Percentiles rank a stretch among this genome's conserved stretches.
Evolutionary conservation across 2,113 vertebrate genomes (phyloP).

Genomic region (Phasianus colchicus): DNA sequence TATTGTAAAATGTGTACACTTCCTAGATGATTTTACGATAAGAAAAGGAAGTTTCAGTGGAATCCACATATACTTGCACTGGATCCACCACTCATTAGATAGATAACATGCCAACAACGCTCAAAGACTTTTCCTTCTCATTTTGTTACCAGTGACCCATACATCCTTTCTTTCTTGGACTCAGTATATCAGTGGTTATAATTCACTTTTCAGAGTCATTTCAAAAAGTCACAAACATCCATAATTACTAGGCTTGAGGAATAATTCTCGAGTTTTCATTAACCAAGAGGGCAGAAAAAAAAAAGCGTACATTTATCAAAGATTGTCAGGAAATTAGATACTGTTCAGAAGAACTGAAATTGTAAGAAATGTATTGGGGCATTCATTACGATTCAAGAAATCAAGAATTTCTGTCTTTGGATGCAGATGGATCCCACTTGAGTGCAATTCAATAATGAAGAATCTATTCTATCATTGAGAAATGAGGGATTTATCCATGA

Average conservation of each 20-base stretch:
- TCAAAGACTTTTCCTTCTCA: background rate
- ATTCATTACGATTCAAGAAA: constrained; percentile 35
- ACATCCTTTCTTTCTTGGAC: background rate
- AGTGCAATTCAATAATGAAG: constrained; percentile 51
- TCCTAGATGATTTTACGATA: background rate
- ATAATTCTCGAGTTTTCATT: constrained; percentile 43
- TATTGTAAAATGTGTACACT: background rate
- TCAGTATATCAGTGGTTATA: background rate
- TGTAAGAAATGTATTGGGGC: background rate
- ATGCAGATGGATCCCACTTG: constrained; percentile 2
- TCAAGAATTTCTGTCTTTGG: background rate
- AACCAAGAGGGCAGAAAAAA: background rate
- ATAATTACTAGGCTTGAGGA: background rate
- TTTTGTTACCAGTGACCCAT: background rate
- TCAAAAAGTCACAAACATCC: background rate
- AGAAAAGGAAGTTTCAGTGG: background rate
- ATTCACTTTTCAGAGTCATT: background rate
- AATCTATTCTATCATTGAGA: constrained; percentile 50
- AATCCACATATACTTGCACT: background rate
- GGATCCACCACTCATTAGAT: background rate
- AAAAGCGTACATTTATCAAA: constrained; percentile 17
- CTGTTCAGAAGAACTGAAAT: background rate
- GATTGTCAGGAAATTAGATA: constrained; percentile 25
- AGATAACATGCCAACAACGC: background rate
- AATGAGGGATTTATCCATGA: constrained; percentile 61